phyloP scores from a whole-genome alignment of 2,797 vertebrate genomes.

The Danio jaintianensis region DNA sequence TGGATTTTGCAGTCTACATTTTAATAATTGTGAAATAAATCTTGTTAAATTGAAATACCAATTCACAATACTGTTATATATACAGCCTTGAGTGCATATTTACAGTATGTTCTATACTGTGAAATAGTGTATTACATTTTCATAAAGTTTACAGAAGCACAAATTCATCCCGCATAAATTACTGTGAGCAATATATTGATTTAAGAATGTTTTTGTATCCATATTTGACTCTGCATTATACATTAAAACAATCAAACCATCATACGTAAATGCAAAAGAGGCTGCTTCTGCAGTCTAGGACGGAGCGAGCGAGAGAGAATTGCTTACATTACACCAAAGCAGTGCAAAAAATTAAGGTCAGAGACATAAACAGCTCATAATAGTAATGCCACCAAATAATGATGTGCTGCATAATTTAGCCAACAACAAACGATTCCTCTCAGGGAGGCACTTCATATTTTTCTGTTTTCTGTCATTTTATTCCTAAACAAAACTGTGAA shows the following conservation, averaged over 20 bases:
- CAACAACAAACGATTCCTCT: slow-evolving; percentile 52
- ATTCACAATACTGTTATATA: too few relatives aligned
- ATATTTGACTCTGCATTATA: not conserved
- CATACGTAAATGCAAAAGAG: slow-evolving; percentile 32
- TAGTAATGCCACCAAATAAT: slow-evolving; percentile 47
- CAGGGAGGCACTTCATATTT: slow-evolving; percentile 48
- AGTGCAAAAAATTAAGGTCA: slow-evolving; percentile 54
- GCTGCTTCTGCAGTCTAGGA: slow-evolving; percentile 20
- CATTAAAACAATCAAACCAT: slow-evolving; percentile 35
- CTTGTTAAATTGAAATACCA: too few relatives aligned
- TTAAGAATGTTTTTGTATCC: not conserved
- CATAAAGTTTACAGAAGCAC: not conserved
- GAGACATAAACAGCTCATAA: slow-evolving; percentile 56
- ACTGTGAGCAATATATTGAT: slow-evolving; percentile 18
- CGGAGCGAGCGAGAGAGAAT: slow-evolving; percentile 31
- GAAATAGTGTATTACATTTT: slow-evolving; percentile 11
- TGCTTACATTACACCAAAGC: slow-evolving; percentile 41
- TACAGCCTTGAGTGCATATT: too few relatives aligned
- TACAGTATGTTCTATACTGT: not conserved
- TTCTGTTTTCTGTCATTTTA: slow-evolving; percentile 60
- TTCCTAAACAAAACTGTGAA: slow-evolving; percentile 56
- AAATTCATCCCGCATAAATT: not conserved
- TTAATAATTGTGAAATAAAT: too few relatives aligned
- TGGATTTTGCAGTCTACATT: too few relatives aligned
- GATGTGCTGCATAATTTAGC: slow-evolving; percentile 45